These are phyloP conservation scores for Microtus obscurus DNA, from an alignment of 2,797 vertebrate genomes.

Conservation along the genomic window DNA sequence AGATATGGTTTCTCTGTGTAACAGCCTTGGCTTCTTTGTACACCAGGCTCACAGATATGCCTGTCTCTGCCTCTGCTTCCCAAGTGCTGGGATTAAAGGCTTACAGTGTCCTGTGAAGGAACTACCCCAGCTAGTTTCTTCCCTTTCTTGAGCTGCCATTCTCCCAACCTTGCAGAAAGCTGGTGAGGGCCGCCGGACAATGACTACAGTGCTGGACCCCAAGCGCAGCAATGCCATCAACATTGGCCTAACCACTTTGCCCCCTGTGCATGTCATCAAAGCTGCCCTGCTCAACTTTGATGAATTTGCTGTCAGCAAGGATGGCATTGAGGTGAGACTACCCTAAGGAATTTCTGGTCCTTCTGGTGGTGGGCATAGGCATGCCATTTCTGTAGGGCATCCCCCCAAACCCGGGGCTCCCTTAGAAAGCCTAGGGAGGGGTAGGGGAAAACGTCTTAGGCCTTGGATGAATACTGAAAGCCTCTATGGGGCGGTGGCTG, in stretches of 20 bases:
- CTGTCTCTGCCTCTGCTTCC: background rate
- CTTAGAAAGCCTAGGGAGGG: background rate
- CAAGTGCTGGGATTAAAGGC: background rate
- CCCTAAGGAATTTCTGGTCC: background rate
- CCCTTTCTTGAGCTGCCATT: background rate
- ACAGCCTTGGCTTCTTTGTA: background rate
- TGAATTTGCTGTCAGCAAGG: conserved; percentile 97
- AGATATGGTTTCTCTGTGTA: background rate
- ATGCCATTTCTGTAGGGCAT: conserved; percentile 43
- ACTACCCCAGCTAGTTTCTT: background rate
- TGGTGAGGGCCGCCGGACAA: conserved; percentile 91
- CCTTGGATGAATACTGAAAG: conserved; percentile 55
- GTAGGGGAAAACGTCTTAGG: background rate
- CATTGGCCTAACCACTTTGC: conserved; percentile 96
- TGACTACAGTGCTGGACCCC: conserved; percentile 93
- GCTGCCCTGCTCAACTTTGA: conserved; percentile 95
- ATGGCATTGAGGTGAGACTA: conserved; percentile 95
- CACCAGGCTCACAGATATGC: background rate
- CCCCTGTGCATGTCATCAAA: conserved; percentile 95
- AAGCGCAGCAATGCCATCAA: conserved; percentile 98
- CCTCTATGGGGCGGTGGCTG: conserved; percentile 53
- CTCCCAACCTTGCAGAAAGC: conserved; percentile 90
- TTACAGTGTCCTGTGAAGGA: background rate
- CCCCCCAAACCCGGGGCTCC: background rate
- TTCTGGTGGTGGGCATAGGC: background rate